Evolutionary conservation across 64 coral and sea anemone species (phyloP).

Genomic region (Stylophora pistillata): DNA sequence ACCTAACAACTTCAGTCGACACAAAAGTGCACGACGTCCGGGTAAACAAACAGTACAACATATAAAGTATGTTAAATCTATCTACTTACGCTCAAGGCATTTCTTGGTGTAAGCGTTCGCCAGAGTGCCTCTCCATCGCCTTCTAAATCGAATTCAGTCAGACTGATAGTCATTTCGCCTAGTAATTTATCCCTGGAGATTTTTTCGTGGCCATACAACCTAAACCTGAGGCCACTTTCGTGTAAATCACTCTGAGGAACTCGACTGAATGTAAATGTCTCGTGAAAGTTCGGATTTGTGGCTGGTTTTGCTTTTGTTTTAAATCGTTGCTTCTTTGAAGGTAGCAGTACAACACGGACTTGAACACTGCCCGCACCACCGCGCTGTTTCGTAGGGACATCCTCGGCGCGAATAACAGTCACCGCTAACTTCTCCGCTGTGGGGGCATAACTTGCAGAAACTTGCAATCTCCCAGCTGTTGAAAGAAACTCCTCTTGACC

Average conservation of each 20-base stretch:
- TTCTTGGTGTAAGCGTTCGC: constrained; percentile 93
- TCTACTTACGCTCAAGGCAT: constrained; percentile 84
- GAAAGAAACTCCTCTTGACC: constrained; percentile 84
- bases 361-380: constrained; percentile 86
- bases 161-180: constrained; percentile 80
- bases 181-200: constrained; percentile 84
- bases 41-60: constrained; percentile 36
- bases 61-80: constrained; percentile 28
- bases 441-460: constrained; percentile 97
- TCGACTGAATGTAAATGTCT: constrained; percentile 94
- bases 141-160: constrained; percentile 94
- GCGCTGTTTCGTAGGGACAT: constrained; percentile 94
- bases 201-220: constrained; percentile 94
- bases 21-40: not conserved
- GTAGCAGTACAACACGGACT: constrained; percentile 86
- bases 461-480: constrained; percentile 88
- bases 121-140: constrained; percentile 83
- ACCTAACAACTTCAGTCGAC: not conserved
- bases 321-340: constrained; percentile 88
- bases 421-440: constrained; percentile 95
- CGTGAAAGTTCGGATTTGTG: constrained; percentile 95
- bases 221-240: constrained; percentile 80
- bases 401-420: constrained; percentile 90
- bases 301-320: constrained; percentile 99
- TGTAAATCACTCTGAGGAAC: constrained; percentile 84